Base-by-base conservation (phyloP, 2,113 vertebrate species). In the Acrocephalus arundinaceus region DNA sequence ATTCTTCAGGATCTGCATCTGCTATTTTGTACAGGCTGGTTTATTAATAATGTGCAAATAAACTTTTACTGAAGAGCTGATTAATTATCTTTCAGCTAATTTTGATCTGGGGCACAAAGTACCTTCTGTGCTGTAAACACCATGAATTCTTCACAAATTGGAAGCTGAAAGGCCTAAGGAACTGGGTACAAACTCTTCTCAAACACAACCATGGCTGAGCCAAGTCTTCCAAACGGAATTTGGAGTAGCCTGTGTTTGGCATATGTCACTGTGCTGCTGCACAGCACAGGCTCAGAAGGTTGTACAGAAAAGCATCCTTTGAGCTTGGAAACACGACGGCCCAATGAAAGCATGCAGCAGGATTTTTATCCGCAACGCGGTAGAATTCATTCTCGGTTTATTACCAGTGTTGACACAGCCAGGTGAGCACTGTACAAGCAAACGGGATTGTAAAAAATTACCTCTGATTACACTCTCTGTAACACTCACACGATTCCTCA, bases 81-180 rank as follows among this genome's bases (percentile, higher is more conserved):
- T 93, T 93, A 91, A 77, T 91, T 73, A 35, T 76, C 85, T 95
- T 96, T 97, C 96, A 97, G 95, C 97, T 97, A 97, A 95, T 96
- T 97, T 97, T 96, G 94, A 96, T 96, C 96, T 96, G 96, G 97
- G 97, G 96, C 96, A 98, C 98, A 98, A 98, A 97, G 96, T 97
- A 98, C 96, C 96, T 97, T 97, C 97, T 98, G 97, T 98, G 98
- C 98, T 98, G 98, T 98, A 98, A 98, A 98, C 98, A 98, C 98
- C 74, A 96, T 93, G 93, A 96, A 97, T 95, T 97, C 95, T 96
- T 98, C 97, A 98, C 95, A 95, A 97, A 97, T 91, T 97, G 95
- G 94, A 97, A 97, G 97, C 92, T 95, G 81, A 85, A 95, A 94
- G 92, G 94, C 93, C 93, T 97, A 95, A 89, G 92, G 88, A 97